These are phyloP conservation scores for Palythoa heliodiscus DNA, from an alignment of 92 coral and sea anemone species.

Conservation along the genomic window DNA sequence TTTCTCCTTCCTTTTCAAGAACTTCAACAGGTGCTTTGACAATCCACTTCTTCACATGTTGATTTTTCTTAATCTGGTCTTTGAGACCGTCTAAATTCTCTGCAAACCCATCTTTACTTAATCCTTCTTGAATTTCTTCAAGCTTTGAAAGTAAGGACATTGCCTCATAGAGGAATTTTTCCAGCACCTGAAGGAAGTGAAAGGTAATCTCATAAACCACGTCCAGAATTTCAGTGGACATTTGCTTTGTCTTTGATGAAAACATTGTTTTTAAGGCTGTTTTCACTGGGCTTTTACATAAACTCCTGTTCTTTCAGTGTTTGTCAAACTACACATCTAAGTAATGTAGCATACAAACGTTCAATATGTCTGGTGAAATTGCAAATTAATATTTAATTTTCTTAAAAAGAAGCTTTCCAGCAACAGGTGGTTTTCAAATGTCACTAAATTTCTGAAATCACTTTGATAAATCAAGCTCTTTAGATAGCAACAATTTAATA, in stretches of 20 bases:
- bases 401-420: neutral
- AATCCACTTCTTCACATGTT: slow-evolving; percentile 97
- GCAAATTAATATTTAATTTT: neutral
- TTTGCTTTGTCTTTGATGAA: slow-evolving; percentile 9
- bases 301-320: neutral
- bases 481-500: neutral
- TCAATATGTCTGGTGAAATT: neutral
- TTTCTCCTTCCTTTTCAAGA: slow-evolving; percentile 91
- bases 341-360: neutral
- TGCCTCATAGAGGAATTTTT: slow-evolving; percentile 98
- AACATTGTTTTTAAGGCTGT: neutral
- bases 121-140: slow-evolving; percentile 96
- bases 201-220: slow-evolving; percentile 15
- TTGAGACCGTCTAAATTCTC: slow-evolving; percentile 82
- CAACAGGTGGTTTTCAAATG: slow-evolving; percentile 40
- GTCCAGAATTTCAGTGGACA: slow-evolving; percentile 20
- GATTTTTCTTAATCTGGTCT: slow-evolving; percentile 92
- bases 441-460: neutral
- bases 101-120: slow-evolving; percentile 82
- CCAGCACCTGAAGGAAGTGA: slow-evolving; percentile 81
- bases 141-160: slow-evolving; percentile 90
- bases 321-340: neutral
- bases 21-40: slow-evolving; percentile 97
- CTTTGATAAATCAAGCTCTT: neutral
- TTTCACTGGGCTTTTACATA: neutral